Evolutionary conservation across 2,888 invertebrate genomes (phyloP), one percentile per base, ranked within the genome.

Genomic region (Andrena praecox): DNA sequence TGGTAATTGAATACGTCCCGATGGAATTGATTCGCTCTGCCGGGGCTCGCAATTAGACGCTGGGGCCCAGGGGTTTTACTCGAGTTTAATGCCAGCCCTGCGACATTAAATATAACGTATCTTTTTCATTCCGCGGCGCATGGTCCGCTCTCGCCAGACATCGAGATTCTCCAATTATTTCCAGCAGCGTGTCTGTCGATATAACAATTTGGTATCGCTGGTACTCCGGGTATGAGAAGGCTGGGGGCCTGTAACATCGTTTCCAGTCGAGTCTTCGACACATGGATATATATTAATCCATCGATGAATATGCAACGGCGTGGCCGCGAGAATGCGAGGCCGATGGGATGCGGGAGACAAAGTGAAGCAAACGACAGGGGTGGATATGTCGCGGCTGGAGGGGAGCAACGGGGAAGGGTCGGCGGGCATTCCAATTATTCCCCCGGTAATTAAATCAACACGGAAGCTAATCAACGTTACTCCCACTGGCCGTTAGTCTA

Each of bases 401-500:
- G 63, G 50, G 29, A 16, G 42, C 42, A 42, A 42, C 72, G 80
- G 77, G 85, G 84, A 82, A 87, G 85, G 56, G 89, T 87, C 88
- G 89, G 88, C 89, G 87, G 91, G 91, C 91, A 92, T 93, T 91
- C 92, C 92, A 93, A 93, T 93, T 92, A 93, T 91, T 93, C 92
- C 91, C 91, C 85, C 87, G 90, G 90, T 93, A 93, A 93, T 93
- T 93, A 93, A 93, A 93, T 93, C 93, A 92, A 93, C 92, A 92
- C 91, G 91, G 90, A 88, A 89, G 91, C 92, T 93, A 93, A 93
- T 93, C 93, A 93, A 93, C 89, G 90, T 82, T 80, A 72, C 71
- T 67, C 71, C 62, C 73, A 54, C 80, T 50, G 83, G 63, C 33
- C 83, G 64, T 67, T 63, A 56, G 74, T 67, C 71, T 63, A 42